Percentiles rank a stretch among this genome's conserved stretches.
These are phyloP conservation scores for Eulemur macaco DNA, from an alignment of 2,113 vertebrate genomes.

Conservation along the genomic window DNA sequence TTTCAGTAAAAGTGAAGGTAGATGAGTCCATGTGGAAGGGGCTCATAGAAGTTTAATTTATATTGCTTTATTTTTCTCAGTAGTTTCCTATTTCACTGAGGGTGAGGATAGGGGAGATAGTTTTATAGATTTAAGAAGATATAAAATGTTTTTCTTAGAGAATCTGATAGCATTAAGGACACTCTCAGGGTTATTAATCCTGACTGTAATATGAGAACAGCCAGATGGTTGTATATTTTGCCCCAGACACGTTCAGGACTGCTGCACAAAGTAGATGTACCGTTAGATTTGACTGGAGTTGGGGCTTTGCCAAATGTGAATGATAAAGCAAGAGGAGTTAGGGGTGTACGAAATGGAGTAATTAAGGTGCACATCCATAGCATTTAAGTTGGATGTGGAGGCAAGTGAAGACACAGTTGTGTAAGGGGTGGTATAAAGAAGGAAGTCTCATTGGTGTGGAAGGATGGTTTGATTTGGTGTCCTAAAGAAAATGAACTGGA, in stretches of 20 bases:
- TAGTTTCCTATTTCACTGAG: too few species aligned
- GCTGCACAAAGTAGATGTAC: background rate
- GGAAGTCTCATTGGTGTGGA: background rate
- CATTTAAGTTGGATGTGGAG: background rate
- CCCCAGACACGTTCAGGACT: background rate
- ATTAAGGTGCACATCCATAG: background rate
- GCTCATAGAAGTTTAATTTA: background rate
- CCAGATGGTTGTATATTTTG: background rate
- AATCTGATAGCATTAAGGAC: background rate
- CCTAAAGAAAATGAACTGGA: background rate
- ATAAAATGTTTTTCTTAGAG: background rate
- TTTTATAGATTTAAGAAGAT: background rate
- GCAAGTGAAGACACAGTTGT: background rate
- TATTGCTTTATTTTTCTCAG: background rate
- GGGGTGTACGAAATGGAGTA: background rate
- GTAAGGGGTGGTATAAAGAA: background rate
- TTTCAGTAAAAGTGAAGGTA: background rate
- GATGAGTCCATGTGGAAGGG: background rate
- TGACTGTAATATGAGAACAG: background rate
- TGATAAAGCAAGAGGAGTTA: background rate
- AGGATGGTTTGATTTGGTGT: background rate
- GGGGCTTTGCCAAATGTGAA: background rate
- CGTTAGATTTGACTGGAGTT: background rate
- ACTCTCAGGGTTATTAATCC: background rate
- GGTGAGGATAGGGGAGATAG: background rate